Evolutionary conservation across 1,140 invertebrate genomes (phyloP).

Genomic region (Aphelinus atriplicis): DNA sequence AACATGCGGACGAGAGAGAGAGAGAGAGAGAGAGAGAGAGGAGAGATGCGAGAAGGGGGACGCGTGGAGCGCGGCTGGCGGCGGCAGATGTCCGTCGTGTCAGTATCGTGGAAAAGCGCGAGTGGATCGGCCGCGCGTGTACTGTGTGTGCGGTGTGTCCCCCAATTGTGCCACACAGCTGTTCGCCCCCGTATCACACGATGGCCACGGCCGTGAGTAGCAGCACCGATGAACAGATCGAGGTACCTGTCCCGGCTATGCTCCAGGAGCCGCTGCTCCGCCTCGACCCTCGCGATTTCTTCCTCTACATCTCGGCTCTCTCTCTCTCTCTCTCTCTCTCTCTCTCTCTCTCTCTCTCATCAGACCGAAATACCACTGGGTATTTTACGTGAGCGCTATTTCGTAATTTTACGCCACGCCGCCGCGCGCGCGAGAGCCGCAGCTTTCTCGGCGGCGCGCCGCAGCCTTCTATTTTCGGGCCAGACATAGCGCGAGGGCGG

Average conservation of each 20-base stretch:
- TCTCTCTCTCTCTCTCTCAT: not conserved
- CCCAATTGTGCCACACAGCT: not conserved
- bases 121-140: slow-evolving; percentile 22
- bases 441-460: too few species aligned
- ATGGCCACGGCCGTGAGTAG: slow-evolving; percentile 53
- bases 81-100: slow-evolving; percentile 49
- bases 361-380: too few species aligned
- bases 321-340: not conserved
- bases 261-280: not conserved
- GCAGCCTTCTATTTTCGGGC: too few species aligned
- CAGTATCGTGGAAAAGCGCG: slow-evolving; percentile 31
- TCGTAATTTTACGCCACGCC: too few species aligned
- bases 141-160: slow-evolving; percentile 29
- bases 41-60: too few species aligned
- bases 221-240: slow-evolving; percentile 53
- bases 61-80: not conserved
- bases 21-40: too few species aligned
- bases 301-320: not conserved
- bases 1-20: too few species aligned
- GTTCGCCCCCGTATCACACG: slow-evolving; percentile 33
- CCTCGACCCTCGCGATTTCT: not conserved
- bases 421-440: too few species aligned
- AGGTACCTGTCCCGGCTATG: slow-evolving; percentile 47
- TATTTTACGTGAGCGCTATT: too few species aligned
- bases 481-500: too few species aligned